Conservation (phyloP, 2,888 invertebrate species). For the Zhuqinia jingwanae region DNA sequence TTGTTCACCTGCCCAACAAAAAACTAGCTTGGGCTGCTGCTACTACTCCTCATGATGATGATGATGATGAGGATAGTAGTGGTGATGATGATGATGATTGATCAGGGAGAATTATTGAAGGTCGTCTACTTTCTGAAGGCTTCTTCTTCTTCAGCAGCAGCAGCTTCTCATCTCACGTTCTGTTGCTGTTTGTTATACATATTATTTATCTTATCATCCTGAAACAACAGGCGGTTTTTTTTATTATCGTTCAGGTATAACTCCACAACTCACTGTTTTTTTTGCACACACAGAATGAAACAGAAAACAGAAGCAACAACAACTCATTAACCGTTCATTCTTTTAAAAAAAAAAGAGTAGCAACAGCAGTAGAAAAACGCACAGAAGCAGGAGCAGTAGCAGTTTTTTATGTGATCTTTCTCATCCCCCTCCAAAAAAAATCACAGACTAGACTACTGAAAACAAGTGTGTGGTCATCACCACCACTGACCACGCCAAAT, state of each 20-base stretch:
- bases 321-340: conserved; percentile 67
- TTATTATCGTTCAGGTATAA: neutral
- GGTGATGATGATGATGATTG: conserved; percentile 12
- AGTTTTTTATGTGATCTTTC: conserved; percentile 46
- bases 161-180: conserved; percentile 18
- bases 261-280: neutral
- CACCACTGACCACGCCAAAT: conserved; percentile 36
- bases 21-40: conserved; percentile 43
- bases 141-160: conserved; percentile 32
- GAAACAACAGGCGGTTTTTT: conserved; percentile 32
- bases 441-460: neutral
- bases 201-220: neutral
- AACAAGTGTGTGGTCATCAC: conserved; percentile 54
- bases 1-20: conserved; percentile 59
- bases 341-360: conserved; percentile 8
- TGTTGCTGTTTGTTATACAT: conserved; percentile 17
- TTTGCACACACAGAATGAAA: neutral
- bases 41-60: neutral
- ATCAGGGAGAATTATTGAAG: conserved; percentile 73
- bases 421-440: neutral
- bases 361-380: too few species aligned
- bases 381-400: conserved; percentile 10
- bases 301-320: conserved; percentile 52
- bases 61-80: neutral
- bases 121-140: conserved; percentile 78